Percentiles rank a stretch among this genome's conserved stretches.
These are phyloP conservation scores for Petrocephalus sullivani DNA, from an alignment of 2,797 vertebrate species.

Conservation along the genomic window DNA sequence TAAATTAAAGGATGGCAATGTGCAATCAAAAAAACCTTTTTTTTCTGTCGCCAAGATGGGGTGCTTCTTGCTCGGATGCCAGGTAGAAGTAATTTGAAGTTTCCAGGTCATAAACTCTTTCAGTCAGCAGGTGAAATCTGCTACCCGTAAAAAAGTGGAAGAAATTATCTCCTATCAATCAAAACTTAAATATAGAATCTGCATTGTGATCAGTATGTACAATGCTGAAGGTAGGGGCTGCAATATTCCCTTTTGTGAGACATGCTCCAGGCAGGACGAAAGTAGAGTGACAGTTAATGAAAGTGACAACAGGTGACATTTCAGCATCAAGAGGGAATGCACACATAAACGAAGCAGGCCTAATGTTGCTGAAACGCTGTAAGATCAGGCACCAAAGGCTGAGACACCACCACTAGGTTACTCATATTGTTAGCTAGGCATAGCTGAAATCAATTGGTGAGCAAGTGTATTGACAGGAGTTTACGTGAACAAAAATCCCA, in stretches of 20 bases:
- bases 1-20: too few species aligned
- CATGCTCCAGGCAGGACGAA: not conserved
- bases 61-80: too few species aligned
- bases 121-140: not conserved
- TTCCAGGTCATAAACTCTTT: not conserved
- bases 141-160: not conserved
- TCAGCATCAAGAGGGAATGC: not conserved
- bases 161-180: not conserved
- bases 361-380: not conserved
- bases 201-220: conserved; percentile 37
- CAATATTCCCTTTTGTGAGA: conserved; percentile 27
- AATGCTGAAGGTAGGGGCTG: conserved; percentile 27
- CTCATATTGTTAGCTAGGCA: not conserved
- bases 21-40: too few species aligned
- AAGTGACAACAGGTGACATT: not conserved
- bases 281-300: not conserved
- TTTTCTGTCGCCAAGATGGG: too few species aligned
- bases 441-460: not conserved
- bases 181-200: not conserved
- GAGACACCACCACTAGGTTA: not conserved
- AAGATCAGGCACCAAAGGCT: not conserved
- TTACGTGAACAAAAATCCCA: not conserved
- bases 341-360: not conserved
- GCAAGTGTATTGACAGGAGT: not conserved
- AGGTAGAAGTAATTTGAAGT: not conserved